phyloP scores from a whole-genome alignment of 64 coral and sea anemone genomes.

The Pocillopora verrucosa region DNA sequence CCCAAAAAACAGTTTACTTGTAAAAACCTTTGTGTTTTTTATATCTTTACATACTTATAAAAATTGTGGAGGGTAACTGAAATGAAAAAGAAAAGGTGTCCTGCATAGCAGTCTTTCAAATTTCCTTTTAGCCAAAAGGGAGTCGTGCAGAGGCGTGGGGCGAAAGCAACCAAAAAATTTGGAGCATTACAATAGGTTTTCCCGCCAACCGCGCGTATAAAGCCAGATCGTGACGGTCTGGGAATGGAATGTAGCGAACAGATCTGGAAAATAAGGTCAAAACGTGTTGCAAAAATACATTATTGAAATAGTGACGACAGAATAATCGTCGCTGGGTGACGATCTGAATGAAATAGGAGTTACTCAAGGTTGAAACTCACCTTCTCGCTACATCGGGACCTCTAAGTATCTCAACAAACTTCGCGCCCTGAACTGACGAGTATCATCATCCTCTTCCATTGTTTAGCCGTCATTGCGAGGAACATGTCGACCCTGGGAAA shows the following conservation, averaged over 20 bases:
- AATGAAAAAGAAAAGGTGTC: conserved; percentile 17
- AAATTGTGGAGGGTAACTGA: too few species aligned
- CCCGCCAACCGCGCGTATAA: conserved; percentile 68
- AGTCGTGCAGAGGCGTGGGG: conserved; percentile 16
- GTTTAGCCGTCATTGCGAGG: conserved; percentile 42
- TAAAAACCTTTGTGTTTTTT: too few species aligned
- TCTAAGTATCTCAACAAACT: conserved; percentile 65
- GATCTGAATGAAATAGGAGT: not conserved
- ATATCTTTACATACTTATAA: too few species aligned
- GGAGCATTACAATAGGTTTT: conserved; percentile 66
- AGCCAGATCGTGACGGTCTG: conserved; percentile 41
- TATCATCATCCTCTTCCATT: conserved; percentile 42
- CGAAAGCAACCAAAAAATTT: conserved; percentile 27
- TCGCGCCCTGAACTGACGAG: conserved; percentile 32
- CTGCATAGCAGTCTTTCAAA: not conserved
- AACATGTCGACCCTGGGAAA: conserved; percentile 66
- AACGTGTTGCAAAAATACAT: not conserved
- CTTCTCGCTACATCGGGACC: conserved; percentile 67
- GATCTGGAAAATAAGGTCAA: not conserved
- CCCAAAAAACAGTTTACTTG: too few species aligned
- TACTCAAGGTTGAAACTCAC: conserved; percentile 8
- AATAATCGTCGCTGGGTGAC: too few species aligned
- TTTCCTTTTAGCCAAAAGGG: not conserved
- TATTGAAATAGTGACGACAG: not conserved
- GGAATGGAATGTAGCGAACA: conserved; percentile 75